Percentiles rank a stretch among this genome's conserved stretches.
These are phyloP conservation scores for Drosophila azteca DNA, from an alignment of 1,140 invertebrate genomes.

Conservation along the genomic window DNA sequence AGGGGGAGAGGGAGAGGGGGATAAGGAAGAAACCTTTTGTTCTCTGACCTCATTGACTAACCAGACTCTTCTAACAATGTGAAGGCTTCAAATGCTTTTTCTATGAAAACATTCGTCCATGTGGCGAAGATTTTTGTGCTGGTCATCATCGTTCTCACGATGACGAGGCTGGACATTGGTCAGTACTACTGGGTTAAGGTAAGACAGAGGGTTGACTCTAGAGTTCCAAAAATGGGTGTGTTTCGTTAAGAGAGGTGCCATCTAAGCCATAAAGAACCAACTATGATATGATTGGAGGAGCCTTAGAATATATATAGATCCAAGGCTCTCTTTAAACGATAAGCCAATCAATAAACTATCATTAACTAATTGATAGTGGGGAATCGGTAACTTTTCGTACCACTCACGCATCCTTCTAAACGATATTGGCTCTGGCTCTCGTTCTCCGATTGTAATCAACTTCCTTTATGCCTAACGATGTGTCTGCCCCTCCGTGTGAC, in stretches of 20 bases:
- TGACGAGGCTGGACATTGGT: slow-evolving; percentile 28
- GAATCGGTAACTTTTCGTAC: slow-evolving; percentile 26
- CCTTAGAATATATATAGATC: no score
- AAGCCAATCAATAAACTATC: background rate
- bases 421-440: slow-evolving; percentile 25
- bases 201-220: slow-evolving; percentile 46
- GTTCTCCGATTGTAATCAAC: slow-evolving; percentile 63
- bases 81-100: slow-evolving; percentile 71
- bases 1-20: slow-evolving; percentile 21
- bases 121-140: slow-evolving; percentile 78
- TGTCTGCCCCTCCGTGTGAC: slow-evolving; percentile 56
- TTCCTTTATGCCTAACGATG: slow-evolving; percentile 69
- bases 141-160: slow-evolving; percentile 45
- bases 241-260: no score
- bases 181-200: slow-evolving; percentile 23
- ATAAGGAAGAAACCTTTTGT: slow-evolving; percentile 51
- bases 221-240: slow-evolving; percentile 28
- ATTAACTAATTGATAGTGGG: background rate
- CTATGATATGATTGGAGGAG: no score
- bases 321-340: no score
- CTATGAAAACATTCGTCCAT: slow-evolving; percentile 74
- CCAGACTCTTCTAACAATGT: slow-evolving; percentile 69
- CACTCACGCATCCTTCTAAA: slow-evolving; percentile 32
- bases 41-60: slow-evolving; percentile 68
- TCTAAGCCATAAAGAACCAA: no score